Conservation (phyloP, 2,113 vertebrate species). For the Loxodonta africana region DNA sequence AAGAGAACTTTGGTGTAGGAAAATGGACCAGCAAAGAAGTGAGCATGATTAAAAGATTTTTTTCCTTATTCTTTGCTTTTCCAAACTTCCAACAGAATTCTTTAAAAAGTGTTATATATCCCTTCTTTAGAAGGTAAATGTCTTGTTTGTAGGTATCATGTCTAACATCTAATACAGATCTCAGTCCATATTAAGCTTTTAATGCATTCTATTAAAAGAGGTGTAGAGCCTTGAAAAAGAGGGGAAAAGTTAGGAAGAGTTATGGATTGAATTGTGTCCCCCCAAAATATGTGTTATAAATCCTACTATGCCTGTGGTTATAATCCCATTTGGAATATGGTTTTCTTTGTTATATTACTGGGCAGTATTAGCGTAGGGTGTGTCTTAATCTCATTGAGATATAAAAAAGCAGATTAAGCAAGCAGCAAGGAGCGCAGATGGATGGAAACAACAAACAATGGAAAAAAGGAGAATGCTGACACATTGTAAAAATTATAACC, state of each 20-base stretch:
- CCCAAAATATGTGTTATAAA: too few relatives aligned
- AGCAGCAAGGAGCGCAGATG: too few relatives aligned
- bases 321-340: too few relatives aligned
- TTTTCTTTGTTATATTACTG: too few relatives aligned
- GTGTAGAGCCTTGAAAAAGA: conserved; percentile 4
- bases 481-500: too few relatives aligned
- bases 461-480: too few relatives aligned
- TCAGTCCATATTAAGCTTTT: background rate
- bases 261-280: too few relatives aligned
- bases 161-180: background rate
- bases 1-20: background rate
- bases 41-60: background rate
- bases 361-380: too few relatives aligned
- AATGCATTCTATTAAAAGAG: background rate
- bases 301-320: too few relatives aligned
- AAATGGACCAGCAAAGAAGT: background rate
- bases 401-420: too few relatives aligned
- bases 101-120: conserved; percentile 32
- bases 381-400: too few relatives aligned
- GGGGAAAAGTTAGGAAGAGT: background rate
- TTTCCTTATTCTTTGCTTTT: background rate
- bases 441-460: too few relatives aligned
- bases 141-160: background rate
- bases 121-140: background rate
- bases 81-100: background rate